Evolutionary conservation across 2,113 vertebrate species (phyloP).

Genomic region (Procavia capensis): DNA sequence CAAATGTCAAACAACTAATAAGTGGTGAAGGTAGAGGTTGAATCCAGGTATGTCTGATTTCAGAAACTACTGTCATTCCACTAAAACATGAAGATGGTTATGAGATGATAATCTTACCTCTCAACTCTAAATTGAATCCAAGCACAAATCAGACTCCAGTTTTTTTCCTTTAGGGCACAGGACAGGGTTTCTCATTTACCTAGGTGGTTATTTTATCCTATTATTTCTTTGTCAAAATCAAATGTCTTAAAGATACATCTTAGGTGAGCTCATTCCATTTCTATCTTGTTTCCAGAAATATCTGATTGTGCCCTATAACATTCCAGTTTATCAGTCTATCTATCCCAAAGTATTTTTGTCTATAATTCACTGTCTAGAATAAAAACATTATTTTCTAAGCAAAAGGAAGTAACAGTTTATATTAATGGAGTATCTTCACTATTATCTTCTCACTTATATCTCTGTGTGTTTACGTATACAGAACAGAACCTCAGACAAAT

Average conservation of each 20-base stretch:
- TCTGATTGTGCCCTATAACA: slow-evolving; percentile 57
- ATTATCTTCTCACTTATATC: background rate
- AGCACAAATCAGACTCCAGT: background rate
- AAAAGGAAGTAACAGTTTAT: slow-evolving; percentile 52
- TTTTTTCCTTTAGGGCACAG: background rate
- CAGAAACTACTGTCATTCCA: background rate
- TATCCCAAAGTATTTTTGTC: slow-evolving; percentile 37
- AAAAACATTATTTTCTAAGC: slow-evolving; percentile 32
- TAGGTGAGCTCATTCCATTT: background rate
- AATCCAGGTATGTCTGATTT: background rate
- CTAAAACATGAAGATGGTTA: background rate
- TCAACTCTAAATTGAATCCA: background rate
- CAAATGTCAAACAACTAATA: background rate
- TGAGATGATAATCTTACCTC: background rate
- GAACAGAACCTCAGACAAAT: slow-evolving; percentile 49
- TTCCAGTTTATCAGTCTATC: slow-evolving; percentile 6
- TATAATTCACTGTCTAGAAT: slow-evolving; percentile 48
- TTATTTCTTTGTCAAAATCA: background rate
- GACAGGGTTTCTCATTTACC: background rate
- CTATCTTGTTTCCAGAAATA: background rate
- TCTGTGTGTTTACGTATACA: background rate
- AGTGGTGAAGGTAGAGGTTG: background rate
- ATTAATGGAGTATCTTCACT: background rate
- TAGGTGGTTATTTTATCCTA: background rate
- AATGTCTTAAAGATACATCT: background rate